A percentile compares a stretch with the other conserved stretches of the same genome.
phyloP scores from a whole-genome alignment of 2,113 vertebrate species.

The Sander lucioperca region DNA sequence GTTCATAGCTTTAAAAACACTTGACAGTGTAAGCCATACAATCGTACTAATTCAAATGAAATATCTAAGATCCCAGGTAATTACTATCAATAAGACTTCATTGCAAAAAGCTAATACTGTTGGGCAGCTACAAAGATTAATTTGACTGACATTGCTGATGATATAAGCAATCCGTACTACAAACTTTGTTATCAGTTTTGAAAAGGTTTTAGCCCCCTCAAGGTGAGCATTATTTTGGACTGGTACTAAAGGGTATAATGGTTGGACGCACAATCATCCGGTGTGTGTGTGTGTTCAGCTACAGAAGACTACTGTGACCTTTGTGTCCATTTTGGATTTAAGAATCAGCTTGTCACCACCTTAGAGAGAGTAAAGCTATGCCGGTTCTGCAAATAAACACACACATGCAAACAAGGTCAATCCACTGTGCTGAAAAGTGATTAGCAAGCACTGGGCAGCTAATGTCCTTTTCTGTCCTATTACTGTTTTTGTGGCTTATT shows the following conservation, averaged over 20 bases:
- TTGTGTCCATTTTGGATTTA: constrained; percentile 16
- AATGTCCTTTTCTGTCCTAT: background rate
- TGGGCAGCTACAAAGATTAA: background rate
- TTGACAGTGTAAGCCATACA: background rate
- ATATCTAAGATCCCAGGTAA: background rate
- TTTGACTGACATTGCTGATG: background rate
- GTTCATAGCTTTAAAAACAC: background rate
- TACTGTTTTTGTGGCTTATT: background rate
- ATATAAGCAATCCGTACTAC: background rate
- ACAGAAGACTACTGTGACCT: background rate
- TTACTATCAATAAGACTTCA: background rate
- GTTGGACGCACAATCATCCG: background rate
- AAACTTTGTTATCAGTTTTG: background rate
- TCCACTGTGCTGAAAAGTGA: background rate
- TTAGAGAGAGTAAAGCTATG: background rate
- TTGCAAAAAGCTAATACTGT: no score
- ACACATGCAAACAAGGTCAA: constrained; percentile 7
- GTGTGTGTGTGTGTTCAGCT: no score
- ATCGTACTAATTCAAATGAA: background rate
- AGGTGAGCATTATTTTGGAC: constrained; percentile 26
- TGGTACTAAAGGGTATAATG: constrained; percentile 25
- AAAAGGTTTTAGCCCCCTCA: background rate
- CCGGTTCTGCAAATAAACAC: constrained; percentile 15
- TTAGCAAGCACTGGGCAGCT: constrained; percentile 1
- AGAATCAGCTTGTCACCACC: constrained; percentile 19